phyloP scores from a whole-genome alignment of 2,888 invertebrate genomes.

The Sesia apiformis region DNA sequence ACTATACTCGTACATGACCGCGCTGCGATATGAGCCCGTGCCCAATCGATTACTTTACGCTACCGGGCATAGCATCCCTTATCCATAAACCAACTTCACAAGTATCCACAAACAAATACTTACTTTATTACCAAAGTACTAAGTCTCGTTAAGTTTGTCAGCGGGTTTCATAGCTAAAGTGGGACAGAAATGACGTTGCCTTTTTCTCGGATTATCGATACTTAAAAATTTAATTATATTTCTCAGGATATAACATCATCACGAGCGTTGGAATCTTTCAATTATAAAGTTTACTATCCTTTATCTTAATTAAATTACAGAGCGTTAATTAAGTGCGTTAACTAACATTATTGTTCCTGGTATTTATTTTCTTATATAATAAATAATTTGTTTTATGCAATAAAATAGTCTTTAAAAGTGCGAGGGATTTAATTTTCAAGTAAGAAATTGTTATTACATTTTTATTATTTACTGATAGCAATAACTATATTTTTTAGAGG shows the following conservation, averaged over 20 bases:
- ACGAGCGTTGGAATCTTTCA: conserved; percentile 23
- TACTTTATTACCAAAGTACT: neutral
- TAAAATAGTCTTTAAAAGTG: too few species aligned
- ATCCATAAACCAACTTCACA: conserved; percentile 3
- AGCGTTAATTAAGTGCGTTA: too few species aligned
- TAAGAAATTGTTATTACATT: too few species aligned
- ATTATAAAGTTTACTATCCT: neutral
- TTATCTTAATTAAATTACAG: neutral
- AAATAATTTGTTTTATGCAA: too few species aligned
- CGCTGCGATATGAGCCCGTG: conserved; percentile 32
- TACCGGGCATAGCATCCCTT: conserved; percentile 33
- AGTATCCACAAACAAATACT: neutral
- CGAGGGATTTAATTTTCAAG: too few species aligned
- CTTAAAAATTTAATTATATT: conserved; percentile 30
- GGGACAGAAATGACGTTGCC: conserved; percentile 7
- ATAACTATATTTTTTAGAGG: too few species aligned
- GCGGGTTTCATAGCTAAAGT: neutral
- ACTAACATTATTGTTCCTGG: too few species aligned
- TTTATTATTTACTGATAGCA: too few species aligned
- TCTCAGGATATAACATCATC: conserved; percentile 12
- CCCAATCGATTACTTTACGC: conserved; percentile 49
- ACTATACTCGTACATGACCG: conserved; percentile 24
- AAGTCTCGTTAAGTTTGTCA: neutral
- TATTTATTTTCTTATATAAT: too few species aligned
- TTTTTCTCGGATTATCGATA: conserved; percentile 20